phyloP scores from a whole-genome alignment of 2,888 invertebrate species.

The Mesochorus sp. region DNA sequence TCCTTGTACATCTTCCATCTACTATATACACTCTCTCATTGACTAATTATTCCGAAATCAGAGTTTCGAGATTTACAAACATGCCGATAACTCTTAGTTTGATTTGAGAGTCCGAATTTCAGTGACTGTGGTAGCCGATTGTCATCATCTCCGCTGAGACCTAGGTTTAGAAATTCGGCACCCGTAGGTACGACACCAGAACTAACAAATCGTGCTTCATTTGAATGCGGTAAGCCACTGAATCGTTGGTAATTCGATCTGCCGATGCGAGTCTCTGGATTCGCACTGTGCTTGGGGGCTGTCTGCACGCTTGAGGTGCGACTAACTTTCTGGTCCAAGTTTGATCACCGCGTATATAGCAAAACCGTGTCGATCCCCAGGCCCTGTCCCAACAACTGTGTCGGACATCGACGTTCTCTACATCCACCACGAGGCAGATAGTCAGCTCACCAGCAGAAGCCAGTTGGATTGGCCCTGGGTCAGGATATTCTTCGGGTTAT shows the following conservation, averaged over 20 bases:
- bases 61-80: slow-evolving; percentile 9
- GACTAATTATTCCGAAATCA: slow-evolving; percentile 52
- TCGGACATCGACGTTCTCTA: slow-evolving; percentile 27
- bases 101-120: slow-evolving; percentile 51
- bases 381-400: slow-evolving; percentile 31
- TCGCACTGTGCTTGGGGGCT: slow-evolving; percentile 54
- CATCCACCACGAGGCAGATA: slow-evolving; percentile 11
- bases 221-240: slow-evolving; percentile 74
- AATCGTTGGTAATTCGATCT: slow-evolving; percentile 77
- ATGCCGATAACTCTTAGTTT: slow-evolving; percentile 31
- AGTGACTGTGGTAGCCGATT: slow-evolving; percentile 38
- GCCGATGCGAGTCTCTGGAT: slow-evolving; percentile 66
- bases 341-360: slow-evolving; percentile 70
- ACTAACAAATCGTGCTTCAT: slow-evolving; percentile 73
- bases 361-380: slow-evolving; percentile 66
- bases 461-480: slow-evolving; percentile 24
- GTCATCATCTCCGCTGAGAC: slow-evolving; percentile 61
- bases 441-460: slow-evolving; percentile 8
- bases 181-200: slow-evolving; percentile 38
- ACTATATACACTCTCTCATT: neutral
- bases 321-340: slow-evolving; percentile 73
- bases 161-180: neutral
- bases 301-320: slow-evolving; percentile 63
- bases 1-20: neutral
- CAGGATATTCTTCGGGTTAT: slow-evolving; percentile 36